Evolutionary conservation across 35 echinoderm and acorn worm species (phyloP), one percentile per base, ranked within the genome.

Genomic region (Lytechinus variegatus): DNA sequence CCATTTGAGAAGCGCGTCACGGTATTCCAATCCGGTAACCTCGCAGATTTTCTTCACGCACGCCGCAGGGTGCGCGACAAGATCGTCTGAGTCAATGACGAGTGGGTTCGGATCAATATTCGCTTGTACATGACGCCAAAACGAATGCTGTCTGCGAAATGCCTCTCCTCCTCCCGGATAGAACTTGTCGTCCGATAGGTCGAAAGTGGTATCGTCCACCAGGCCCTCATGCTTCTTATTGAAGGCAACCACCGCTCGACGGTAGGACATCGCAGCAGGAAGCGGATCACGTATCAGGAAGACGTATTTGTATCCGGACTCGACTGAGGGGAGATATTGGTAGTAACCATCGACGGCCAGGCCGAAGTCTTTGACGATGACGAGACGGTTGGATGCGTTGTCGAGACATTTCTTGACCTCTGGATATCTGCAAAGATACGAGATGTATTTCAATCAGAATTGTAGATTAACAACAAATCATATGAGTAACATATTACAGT

Each of bases 91-190:
- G 12, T 90, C 88, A 51, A 90, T 24, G 14, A 90, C 21, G 52
- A 90, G 88, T 90, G 88, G 88, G 52, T 90, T 90, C 0, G 88
- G 88, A 28, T 90, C 88, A 8, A 90, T 90, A 33, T 90, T 90
- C 28, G 29, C 88, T 0, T 33, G 14, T 54, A 90, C 88, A 33
- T 90, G 52, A 10, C 12, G 10, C 88, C 88, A 90, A 11, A 90
- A 44, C 29, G 33, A 29, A 28, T 90, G 88, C 13, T 13, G 28
- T 12, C 88, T 54, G 7, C 88, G 29, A 54, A 90, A 90, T 0
- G 88, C 88, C 88, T 52, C 28, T 14, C 88, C 88, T 21, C 29
- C 88, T 7, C 66, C 66, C 0, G 66, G 66, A 21, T 90, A 90
- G 88, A 90, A 90, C 52, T 90, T 44, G 3, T 90, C 88, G 16